These are phyloP conservation scores for Sminthurides aquaticus DNA, from an alignment of 2,888 invertebrate species.

Conservation along the genomic window DNA sequence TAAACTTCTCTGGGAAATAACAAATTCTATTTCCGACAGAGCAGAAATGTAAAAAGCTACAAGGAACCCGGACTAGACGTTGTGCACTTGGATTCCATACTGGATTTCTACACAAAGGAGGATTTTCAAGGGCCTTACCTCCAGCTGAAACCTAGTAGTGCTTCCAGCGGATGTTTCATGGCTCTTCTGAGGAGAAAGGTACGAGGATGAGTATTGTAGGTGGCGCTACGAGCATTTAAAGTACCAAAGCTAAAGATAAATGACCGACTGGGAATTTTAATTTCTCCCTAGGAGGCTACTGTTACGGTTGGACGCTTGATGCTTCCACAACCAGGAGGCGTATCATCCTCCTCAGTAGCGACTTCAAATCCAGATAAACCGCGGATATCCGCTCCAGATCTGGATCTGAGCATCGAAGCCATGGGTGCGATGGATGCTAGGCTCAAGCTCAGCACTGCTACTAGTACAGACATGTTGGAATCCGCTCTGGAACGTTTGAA, in stretches of 20 bases:
- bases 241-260: no score
- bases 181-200: conserved; percentile 28
- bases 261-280: no score
- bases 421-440: background rate
- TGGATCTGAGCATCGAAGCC: no score
- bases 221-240: no score
- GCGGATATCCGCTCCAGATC: no score
- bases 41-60: conserved; percentile 5
- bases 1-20: background rate
- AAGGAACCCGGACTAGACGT: conserved; percentile 26
- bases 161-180: conserved; percentile 35
- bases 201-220: no score
- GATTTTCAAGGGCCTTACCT: conserved; percentile 27
- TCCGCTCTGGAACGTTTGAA: background rate
- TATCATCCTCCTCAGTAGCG: no score
- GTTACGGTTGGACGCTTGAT: no score
- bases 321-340: no score
- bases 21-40: conserved; percentile 11
- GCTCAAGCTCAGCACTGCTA: no score
- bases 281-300: no score
- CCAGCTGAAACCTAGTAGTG: conserved; percentile 30
- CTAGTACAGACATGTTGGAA: background rate
- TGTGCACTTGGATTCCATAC: conserved; percentile 22
- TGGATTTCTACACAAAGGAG: conserved; percentile 27
- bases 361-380: no score